These are phyloP conservation scores for Eupristina koningsbergeri DNA, from an alignment of 1,140 invertebrate species.

Conservation along the genomic window DNA sequence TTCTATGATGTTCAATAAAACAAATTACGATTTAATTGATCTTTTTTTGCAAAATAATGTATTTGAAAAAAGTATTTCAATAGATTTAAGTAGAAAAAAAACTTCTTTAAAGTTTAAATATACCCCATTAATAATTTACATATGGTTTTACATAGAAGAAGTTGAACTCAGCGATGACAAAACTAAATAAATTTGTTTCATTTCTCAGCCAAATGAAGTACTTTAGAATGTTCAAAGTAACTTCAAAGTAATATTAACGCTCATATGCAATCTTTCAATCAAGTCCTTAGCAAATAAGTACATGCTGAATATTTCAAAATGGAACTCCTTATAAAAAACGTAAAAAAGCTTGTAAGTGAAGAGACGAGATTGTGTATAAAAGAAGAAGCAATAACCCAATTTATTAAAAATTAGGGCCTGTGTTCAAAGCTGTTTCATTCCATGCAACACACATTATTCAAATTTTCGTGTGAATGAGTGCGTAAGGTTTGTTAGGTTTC, in stretches of 20 bases:
- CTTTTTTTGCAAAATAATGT: neutral
- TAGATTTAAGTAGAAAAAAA: neutral
- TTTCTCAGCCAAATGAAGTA: neutral
- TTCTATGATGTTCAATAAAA: neutral
- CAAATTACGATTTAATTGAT: neutral
- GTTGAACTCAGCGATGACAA: no score
- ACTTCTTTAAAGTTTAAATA: neutral
- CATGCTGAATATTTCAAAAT: conserved; percentile 8
- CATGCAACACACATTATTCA: neutral
- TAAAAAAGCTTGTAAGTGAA: no score
- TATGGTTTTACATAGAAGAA: no score
- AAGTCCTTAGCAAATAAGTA: neutral
- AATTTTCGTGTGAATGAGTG: neutral
- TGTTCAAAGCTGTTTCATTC: no score
- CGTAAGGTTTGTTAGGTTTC: neutral
- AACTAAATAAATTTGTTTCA: neutral
- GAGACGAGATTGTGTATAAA: neutral
- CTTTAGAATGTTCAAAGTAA: neutral
- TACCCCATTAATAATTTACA: no score
- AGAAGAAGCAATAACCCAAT: neutral
- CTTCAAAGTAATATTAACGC: neutral
- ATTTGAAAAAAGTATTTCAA: no score
- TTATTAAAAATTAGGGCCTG: no score
- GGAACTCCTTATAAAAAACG: neutral
- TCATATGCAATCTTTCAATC: neutral